Evolutionary conservation across 2,888 invertebrate genomes (phyloP), one percentile per base, ranked within the genome.

Genomic region (Andrena marginata): DNA sequence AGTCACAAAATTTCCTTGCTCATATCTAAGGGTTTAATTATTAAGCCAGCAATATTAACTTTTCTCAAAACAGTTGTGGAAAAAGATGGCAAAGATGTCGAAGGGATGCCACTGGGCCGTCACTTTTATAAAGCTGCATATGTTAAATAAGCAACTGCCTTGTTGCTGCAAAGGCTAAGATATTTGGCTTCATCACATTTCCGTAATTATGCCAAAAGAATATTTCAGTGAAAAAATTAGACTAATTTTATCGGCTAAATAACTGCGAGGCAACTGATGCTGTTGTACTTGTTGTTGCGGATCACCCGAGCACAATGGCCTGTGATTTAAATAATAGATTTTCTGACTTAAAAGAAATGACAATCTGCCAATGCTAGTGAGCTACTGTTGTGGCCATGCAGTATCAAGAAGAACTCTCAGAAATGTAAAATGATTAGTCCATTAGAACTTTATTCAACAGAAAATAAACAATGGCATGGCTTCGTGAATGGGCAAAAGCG

Each of bases 381-480:
- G 33, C 8, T 8, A 33, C 2, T 33, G 33, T 33, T 33, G 8
- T 8, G 33, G 33, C 7, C 7, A 33, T 33, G 33, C 33, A 33
- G 33, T 33, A 33, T 29, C 29, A 35, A 29, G 33, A 20, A 62
- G 62, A 62, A 35, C 62, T 62, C 35, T 7, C 35, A 62, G 62
- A 62, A 62, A 16, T 35, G 10, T 5, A 35, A 62, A 54, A 33
- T 54, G 20, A 68, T 68, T 5, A 33, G 20, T 51, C 54, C n/a
- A 13, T 54, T 49, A 68, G 54, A 54, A 31, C 54, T 31, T 20
- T 68, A 68, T 54, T 51, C 33, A 56, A 35, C 10, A 20, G 59
- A 64, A 42, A 48, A n/a, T 16, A 7, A 33, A 26, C 64, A 26
- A 42, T 64, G 48, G 26, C 23, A 48, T 29, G 64, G 48, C 16